Evolutionary conservation across 2,888 invertebrate species (phyloP).

Genomic region (Phaonia tiefii): DNA sequence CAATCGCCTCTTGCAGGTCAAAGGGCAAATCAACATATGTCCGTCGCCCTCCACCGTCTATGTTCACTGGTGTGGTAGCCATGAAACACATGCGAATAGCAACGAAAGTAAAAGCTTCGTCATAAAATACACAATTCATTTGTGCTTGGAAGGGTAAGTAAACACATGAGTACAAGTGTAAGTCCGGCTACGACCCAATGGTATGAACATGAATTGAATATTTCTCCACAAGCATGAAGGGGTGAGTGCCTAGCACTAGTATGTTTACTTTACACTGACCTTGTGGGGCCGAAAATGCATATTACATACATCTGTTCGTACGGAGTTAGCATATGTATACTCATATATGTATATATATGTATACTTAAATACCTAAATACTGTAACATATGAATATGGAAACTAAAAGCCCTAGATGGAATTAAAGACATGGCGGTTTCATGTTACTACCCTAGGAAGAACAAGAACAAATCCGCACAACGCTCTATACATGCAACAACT

Average conservation of each 20-base stretch:
- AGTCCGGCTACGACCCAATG: constrained; percentile 5
- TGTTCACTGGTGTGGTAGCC: constrained; percentile 15
- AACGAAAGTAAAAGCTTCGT: constrained; percentile 12
- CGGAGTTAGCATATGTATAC: constrained; percentile 13
- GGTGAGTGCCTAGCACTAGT: background rate
- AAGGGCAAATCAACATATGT: background rate
- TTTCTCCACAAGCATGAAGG: background rate
- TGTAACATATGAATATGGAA: background rate
- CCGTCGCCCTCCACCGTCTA: background rate
- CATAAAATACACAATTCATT: constrained; percentile 25
- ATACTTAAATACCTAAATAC: no score
- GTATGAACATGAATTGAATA: constrained; percentile 29
- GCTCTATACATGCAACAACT: no score
- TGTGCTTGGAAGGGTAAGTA: constrained; percentile 21
- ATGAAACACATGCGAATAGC: constrained; percentile 8
- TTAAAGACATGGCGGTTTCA: background rate
- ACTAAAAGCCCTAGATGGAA: constrained; percentile 1
- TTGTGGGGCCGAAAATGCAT: constrained; percentile 7
- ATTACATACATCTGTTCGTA: background rate
- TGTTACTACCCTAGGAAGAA: constrained; percentile 3
- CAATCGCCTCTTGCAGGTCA: no score
- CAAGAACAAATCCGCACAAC: background rate
- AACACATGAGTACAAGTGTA: constrained; percentile 4
- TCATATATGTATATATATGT: background rate
- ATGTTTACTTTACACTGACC: constrained; percentile 31